Conservation (phyloP, 2,797 vertebrate species). For the Cetoscarus ocellatus region DNA sequence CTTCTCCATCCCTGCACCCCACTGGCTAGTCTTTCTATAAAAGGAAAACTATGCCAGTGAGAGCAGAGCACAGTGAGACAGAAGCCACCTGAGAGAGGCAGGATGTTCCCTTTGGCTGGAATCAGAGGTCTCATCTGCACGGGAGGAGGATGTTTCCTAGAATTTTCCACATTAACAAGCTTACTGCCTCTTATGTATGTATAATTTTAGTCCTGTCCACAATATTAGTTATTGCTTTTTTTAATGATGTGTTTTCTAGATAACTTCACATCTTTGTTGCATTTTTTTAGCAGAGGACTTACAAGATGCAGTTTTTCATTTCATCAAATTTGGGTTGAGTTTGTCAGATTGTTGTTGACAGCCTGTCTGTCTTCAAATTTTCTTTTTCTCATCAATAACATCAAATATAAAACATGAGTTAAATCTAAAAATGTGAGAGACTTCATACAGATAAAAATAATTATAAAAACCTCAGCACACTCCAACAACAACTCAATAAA, state of each 20-base stretch:
- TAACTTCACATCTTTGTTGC: background rate
- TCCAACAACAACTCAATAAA: too few species aligned
- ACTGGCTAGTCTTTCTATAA: slow-evolving; percentile 72
- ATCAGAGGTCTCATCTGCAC: slow-evolving; percentile 20
- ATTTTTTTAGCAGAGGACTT: background rate
- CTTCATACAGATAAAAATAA: too few species aligned
- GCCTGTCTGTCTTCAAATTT: too few species aligned
- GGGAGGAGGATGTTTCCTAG: slow-evolving; percentile 35
- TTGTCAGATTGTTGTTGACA: too few species aligned
- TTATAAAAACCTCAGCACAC: too few species aligned
- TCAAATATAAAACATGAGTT: too few species aligned
- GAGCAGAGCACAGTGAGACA: slow-evolving; percentile 36
- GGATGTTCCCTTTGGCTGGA: slow-evolving; percentile 35
- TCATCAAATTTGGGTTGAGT: too few species aligned
- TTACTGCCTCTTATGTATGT: background rate
- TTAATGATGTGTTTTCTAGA: background rate
- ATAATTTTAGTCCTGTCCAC: background rate
- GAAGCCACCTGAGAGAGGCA: slow-evolving; percentile 10
- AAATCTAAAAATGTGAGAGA: too few species aligned
- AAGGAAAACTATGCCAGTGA: slow-evolving; percentile 79
- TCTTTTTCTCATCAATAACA: too few species aligned
- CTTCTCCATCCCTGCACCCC: slow-evolving; percentile 16
- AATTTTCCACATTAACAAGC: background rate
- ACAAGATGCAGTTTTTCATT: too few species aligned
- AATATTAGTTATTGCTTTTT: background rate